Evolutionary conservation across 2,888 invertebrate genomes (phyloP), one percentile per base, ranked within the genome.

Genomic region (Ormyrus nitidulus): DNA sequence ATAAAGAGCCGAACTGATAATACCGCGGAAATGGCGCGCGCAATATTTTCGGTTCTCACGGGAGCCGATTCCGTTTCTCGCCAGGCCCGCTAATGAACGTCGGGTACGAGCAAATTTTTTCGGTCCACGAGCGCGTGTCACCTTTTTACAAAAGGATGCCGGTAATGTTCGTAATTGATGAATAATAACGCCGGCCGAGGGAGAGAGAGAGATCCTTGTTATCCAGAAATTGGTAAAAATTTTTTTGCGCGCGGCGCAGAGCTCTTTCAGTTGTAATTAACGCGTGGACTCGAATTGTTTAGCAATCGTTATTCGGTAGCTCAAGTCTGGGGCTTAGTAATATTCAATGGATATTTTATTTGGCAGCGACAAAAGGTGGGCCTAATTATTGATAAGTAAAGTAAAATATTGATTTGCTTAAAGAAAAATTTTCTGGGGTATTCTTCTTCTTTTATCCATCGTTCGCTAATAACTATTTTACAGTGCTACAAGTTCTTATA

Each of bases 11-110:
- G 19, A 77, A 64, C 34, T 34, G 34, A 77, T 66, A 73, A 73
- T 66, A 69, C 51, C 58, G 44, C 54, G 34, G 58, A 71, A 71
- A 64, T 65, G 3, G 44, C 69, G 65, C 68, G 72, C 68, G 72
- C n/a, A 64, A 80, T 76, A 77, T 68, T 80, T 80, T 80, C 58
- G 62, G 71, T 73, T 80, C 76, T 77, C 80, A 68, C 68, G 77
- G 58, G 75, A 75, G 48, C 66, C 54, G 71, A 72, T 72, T 72
- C 73, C 54, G 49, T 53, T 0, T 8, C 34, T 51, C 51, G 11
- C n/a, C n/a, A 44, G 56, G n/a, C 48, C 19, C 46, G 75, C 70
- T 79, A 79, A 79, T 79, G 75, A 79, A 79, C 68, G 61, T n/a
- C 61, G 68, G 64, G 58, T 75, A 66, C 54, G 5, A 61, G 69